phyloP scores from a whole-genome alignment of 2,113 vertebrate genomes.

The Kryptolebias marmoratus region DNA sequence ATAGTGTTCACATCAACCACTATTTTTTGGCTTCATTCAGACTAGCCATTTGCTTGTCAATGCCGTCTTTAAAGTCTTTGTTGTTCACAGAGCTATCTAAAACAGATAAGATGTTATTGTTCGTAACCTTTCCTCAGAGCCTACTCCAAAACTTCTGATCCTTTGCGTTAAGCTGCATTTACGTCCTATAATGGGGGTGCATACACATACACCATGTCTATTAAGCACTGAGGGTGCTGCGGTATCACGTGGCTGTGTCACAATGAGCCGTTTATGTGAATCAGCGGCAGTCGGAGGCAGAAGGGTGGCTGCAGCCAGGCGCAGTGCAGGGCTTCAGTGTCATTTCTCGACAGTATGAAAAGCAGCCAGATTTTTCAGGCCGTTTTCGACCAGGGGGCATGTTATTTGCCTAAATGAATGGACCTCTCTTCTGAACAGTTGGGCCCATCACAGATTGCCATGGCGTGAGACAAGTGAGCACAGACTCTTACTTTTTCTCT shows the following conservation, averaged over 20 bases:
- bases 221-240: conserved; percentile 29
- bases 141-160: no score
- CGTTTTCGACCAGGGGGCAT: conserved; percentile 64
- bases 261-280: conserved; percentile 73
- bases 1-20: no score
- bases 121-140: no score
- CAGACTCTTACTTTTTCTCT: conserved; percentile 52
- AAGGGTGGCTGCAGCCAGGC: conserved; percentile 46
- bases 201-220: conserved; percentile 30
- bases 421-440: conserved; percentile 71
- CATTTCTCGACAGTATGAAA: conserved; percentile 60
- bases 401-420: conserved; percentile 76
- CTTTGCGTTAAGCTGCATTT: conserved; percentile 3
- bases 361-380: conserved; percentile 64
- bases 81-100: no score
- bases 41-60: no score
- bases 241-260: conserved; percentile 63
- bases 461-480: conserved; percentile 73
- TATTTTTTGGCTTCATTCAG: no score
- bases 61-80: no score
- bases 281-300: conserved; percentile 45
- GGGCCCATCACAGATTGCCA: conserved; percentile 63
- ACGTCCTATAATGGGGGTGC: neutral
- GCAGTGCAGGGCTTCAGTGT: conserved; percentile 44
- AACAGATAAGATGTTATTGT: no score